Percentiles rank a stretch among this genome's conserved stretches.
Evolutionary conservation across 2,888 invertebrate genomes (phyloP).

Genomic region (Schizotus pectinicornis): DNA sequence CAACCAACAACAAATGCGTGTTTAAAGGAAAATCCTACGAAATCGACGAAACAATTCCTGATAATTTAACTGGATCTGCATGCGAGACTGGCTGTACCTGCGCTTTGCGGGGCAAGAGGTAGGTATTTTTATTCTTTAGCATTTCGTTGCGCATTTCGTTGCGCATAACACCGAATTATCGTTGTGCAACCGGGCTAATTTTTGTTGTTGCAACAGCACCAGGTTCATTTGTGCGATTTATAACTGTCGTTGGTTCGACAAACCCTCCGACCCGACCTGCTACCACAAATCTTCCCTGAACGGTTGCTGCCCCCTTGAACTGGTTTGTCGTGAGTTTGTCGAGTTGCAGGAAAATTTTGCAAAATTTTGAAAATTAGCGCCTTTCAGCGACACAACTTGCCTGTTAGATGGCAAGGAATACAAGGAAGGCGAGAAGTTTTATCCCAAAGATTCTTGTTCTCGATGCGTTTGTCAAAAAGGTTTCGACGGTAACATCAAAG

Average conservation of each 20-base stretch:
- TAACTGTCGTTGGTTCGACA: constrained; percentile 28
- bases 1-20: constrained; percentile 1
- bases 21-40: neutral
- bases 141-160: no score
- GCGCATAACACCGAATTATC: no score
- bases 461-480: constrained; percentile 60
- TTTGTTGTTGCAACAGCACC: neutral
- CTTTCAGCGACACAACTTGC: constrained; percentile 49
- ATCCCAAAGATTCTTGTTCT: constrained; percentile 59
- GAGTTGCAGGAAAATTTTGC: neutral
- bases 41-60: neutral
- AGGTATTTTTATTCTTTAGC: no score
- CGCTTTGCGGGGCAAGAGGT: constrained; percentile 26
- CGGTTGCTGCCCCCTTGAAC: constrained; percentile 36
- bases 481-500: constrained; percentile 58
- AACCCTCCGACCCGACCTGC: constrained; percentile 32
- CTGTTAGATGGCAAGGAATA: constrained; percentile 60
- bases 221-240: neutral
- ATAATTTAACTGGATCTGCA: constrained; percentile 23
- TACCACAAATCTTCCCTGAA: constrained; percentile 38
- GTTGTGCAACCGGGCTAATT: no score
- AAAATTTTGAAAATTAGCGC: constrained; percentile 1
- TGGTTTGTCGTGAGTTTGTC: constrained; percentile 37
- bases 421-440: constrained; percentile 60
- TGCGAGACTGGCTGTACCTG: constrained; percentile 40